These are phyloP conservation scores for Oeneis ivallda DNA, from an alignment of 2,888 invertebrate genomes.

Conservation along the genomic window DNA sequence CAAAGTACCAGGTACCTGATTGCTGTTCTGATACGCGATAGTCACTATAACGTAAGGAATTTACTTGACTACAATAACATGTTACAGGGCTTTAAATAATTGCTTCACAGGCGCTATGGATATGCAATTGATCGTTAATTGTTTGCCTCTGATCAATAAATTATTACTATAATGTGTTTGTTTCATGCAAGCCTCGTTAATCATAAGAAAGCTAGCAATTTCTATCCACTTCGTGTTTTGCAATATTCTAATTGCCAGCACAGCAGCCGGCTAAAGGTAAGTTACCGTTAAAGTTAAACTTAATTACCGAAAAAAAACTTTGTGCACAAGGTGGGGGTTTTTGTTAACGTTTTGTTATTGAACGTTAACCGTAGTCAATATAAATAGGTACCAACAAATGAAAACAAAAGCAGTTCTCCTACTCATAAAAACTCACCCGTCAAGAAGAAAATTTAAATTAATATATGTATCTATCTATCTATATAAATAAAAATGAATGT, in stretches of 20 bases:
- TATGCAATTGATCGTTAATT: slow-evolving; percentile 21
- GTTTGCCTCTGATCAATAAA: slow-evolving; percentile 24
- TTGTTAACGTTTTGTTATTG: too few species aligned
- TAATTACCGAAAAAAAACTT: too few species aligned
- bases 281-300: too few species aligned
- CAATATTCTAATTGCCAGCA: too few species aligned
- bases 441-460: neutral
- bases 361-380: too few species aligned
- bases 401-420: too few species aligned
- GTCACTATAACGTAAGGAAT: slow-evolving; percentile 2
- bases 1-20: neutral
- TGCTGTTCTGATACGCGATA: neutral
- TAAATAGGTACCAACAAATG: too few species aligned
- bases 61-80: neutral
- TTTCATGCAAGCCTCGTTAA: slow-evolving; percentile 32
- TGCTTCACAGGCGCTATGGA: slow-evolving; percentile 9
- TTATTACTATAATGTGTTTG: slow-evolving; percentile 36
- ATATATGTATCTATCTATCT: too few species aligned
- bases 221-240: neutral
- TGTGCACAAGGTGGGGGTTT: too few species aligned
- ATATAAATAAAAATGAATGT: too few species aligned
- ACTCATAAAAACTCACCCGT: neutral
- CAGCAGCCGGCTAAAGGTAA: too few species aligned
- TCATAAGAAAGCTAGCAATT: slow-evolving; percentile 22
- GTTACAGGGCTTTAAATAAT: slow-evolving; percentile 7